Conservation (phyloP, 2,797 vertebrate species). For the Melanotaenia maccullochi region DNA sequence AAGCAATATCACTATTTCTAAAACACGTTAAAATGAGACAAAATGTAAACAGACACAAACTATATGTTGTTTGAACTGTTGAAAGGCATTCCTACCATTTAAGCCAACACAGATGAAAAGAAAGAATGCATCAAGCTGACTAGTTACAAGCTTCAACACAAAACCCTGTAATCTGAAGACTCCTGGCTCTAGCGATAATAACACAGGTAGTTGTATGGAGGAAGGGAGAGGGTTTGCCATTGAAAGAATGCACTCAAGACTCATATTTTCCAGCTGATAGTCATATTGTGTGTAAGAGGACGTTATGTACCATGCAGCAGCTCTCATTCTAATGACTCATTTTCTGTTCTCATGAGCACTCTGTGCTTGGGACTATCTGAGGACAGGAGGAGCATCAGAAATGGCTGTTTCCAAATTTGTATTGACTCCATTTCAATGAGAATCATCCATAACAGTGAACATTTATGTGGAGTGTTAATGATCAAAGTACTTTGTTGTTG, state of each 20-base stretch:
- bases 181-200: slow-evolving; percentile 62
- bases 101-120: slow-evolving; percentile 54
- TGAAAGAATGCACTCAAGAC: slow-evolving; percentile 44
- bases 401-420: slow-evolving; percentile 11
- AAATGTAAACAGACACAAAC: not conserved
- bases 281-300: slow-evolving; percentile 36
- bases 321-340: slow-evolving; percentile 43
- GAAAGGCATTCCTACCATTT: slow-evolving; percentile 48
- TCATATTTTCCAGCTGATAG: slow-evolving; percentile 44
- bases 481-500: slow-evolving; percentile 5
- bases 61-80: slow-evolving; percentile 2
- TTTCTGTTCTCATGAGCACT: slow-evolving; percentile 26
- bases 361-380: slow-evolving; percentile 21
- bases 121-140: slow-evolving; percentile 61
- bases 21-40: not conserved
- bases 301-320: slow-evolving; percentile 26
- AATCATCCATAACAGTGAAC: not conserved
- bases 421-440: not conserved
- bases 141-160: slow-evolving; percentile 74
- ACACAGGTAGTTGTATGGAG: slow-evolving; percentile 62
- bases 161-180: slow-evolving; percentile 76
- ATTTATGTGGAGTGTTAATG: slow-evolving; percentile 17
- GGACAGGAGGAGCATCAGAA: slow-evolving; percentile 27
- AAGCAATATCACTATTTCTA: not conserved
- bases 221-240: not conserved